Base-by-base conservation (phyloP, 2,888 invertebrate species). In the Tenthredo notha region DNA sequence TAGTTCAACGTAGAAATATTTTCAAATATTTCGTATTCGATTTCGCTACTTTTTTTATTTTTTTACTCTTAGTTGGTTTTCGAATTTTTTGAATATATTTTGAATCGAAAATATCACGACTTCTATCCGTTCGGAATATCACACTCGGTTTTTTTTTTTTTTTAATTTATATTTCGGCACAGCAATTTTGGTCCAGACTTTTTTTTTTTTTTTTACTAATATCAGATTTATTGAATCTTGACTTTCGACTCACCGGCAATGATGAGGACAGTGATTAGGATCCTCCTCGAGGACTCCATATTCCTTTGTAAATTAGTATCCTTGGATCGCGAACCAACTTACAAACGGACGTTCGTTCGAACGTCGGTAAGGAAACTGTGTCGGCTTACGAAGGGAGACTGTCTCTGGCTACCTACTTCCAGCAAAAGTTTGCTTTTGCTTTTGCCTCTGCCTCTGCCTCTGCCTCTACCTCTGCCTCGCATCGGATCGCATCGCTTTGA, bases 361-460 rank as follows among this genome's bases (percentile, higher is more conserved):
- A 61, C 82, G 67, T 74, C 65, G 86, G 86, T 86, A 47, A 86
- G 86, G 85, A 88, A 87, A 50, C 88, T 89, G 86, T 89, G 90
- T 91, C 91, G 89, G 91, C 91, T 88, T 87, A 89, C 89, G 88
- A 87, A 87, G 88, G 88, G 88, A 88, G 88, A 88, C 88, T 58
- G 58, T 61, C 40, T 58, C 40, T 61, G 86, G 88, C 89, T 89
- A 88, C 85, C 61, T 87, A 86, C 86, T 85, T 87, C 85, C 85
- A 88, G 88, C 89, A 88, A 89, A 91, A 89, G 88, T 89, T 89
- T 88, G 90, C 90, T 90, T 89, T 90, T 90, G 90, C 90, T 90
- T 91, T 89, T 89, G 88, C 91, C 88, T 87, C 86, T 86, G 50
- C 87, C 7, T 70, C 33, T 33, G 25, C 58, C 21, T 61, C 61